Evolutionary conservation across 2,113 vertebrate genomes (phyloP), one percentile per base, ranked within the genome.

Genomic region (Aptenodytes patagonicus): DNA sequence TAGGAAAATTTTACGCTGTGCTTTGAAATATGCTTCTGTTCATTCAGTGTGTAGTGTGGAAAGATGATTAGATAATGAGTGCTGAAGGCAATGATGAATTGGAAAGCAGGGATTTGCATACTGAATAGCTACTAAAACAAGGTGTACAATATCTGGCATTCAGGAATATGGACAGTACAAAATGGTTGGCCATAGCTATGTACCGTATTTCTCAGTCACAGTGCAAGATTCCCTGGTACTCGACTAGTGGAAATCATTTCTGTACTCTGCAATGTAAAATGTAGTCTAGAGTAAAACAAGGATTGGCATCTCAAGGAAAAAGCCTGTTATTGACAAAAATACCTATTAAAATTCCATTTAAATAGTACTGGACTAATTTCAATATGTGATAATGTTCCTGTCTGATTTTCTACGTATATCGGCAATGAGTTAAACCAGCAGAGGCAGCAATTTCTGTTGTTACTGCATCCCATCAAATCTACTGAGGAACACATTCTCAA

Each of bases 61-160:
- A 80, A 92, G 94, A 95, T 80, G 78, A 91, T 82, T 85, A 96
- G 93, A 95, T 92, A 93, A 95, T 87, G 73, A 92, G 34, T 65
- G 83, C 91, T 85, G 87, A 87, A 95, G 91, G 89, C 81, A 93
- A 87, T 83, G 91, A 80, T 90, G 84, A 89, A 93, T 95, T 76
- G 84, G 78, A 77, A 89, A 95, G 87, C 38, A 77, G 62, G 46
- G 81, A 91, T 97, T 83, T 95, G 87, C 94, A 95, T 91, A 85
- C 40, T 62, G 89, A 96, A 80, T 26, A 96, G 81, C 77, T 94
- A 26, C 34, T 83, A 55, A 84, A 92, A 40, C 82, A 94, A 87
- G 28, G 62, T 76, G 52, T 76, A 83, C 34, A 77, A 58, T 61
- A 72, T 64, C 52, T 89, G 86, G 31, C 31, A 60, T 69, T 95